Conservation (phyloP, 2,113 vertebrate species). For the Hylia prasina region DNA sequence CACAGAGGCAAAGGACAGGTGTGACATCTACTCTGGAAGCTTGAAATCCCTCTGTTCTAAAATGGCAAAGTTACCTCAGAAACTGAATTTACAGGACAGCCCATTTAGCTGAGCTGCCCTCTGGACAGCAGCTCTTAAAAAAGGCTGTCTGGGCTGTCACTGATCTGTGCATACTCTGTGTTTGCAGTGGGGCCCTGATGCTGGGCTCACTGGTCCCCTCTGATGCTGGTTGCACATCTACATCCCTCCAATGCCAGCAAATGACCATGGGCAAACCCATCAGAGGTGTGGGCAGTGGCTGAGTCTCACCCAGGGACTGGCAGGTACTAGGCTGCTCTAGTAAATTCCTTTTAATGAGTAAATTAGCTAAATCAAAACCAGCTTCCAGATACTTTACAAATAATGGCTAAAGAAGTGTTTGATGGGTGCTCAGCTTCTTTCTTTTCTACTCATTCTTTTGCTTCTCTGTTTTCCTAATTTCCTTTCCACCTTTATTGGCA, state of each 20-base stretch:
- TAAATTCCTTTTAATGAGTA: not conserved
- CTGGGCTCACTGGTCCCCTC: not conserved
- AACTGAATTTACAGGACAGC: fast-evolving
- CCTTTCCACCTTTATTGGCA: not conserved
- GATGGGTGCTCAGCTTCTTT: not conserved
- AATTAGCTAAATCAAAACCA: not conserved
- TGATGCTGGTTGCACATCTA: not conserved
- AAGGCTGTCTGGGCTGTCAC: not conserved
- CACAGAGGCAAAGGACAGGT: not conserved
- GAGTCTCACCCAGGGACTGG: not conserved
- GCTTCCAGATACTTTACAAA: not conserved
- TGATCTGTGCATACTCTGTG: not conserved
- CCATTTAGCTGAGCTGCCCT: not conserved
- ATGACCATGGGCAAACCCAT: fast-evolving
- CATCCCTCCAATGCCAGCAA: not conserved
- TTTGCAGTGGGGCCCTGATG: fast-evolving
- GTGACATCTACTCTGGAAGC: not conserved
- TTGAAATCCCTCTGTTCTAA: not conserved
- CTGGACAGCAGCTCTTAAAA: not conserved
- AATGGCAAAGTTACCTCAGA: not conserved
- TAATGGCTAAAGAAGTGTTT: not conserved
- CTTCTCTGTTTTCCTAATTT: not conserved
- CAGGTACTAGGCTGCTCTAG: not conserved
- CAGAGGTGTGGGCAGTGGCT: not conserved
- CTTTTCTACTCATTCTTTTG: not conserved